Percentiles rank a stretch among this genome's conserved stretches.
These are phyloP conservation scores for Epinotia demarniana DNA, from an alignment of 2,888 invertebrate species.

Conservation along the genomic window DNA sequence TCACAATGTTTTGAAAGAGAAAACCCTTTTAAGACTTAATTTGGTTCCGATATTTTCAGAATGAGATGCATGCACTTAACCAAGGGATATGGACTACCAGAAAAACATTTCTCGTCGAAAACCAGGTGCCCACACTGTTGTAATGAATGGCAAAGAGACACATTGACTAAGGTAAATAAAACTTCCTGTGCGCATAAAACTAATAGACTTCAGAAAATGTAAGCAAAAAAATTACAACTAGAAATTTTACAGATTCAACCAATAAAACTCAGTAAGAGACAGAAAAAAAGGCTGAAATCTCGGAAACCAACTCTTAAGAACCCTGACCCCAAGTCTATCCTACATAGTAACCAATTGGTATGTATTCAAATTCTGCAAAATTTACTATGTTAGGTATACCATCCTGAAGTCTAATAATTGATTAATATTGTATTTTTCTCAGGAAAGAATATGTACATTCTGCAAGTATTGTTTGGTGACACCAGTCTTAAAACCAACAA, in stretches of 20 bases:
- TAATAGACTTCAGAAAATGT: neutral
- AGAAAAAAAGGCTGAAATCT: slow-evolving; percentile 59
- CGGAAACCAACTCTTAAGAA: slow-evolving; percentile 50
- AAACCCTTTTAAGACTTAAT: neutral
- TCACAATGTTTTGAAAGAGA: neutral
- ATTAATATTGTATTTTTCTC: slow-evolving; percentile 26
- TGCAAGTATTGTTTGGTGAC: slow-evolving; percentile 63
- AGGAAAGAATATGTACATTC: slow-evolving; percentile 71
- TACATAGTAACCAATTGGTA: slow-evolving; percentile 69
- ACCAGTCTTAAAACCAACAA: slow-evolving; percentile 58
- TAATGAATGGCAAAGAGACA: slow-evolving; percentile 65
- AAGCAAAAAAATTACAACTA: neutral
- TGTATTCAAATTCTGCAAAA: slow-evolving; percentile 49
- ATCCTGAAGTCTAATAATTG: neutral
- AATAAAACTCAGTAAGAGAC: slow-evolving; percentile 61
- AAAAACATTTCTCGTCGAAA: slow-evolving; percentile 67
- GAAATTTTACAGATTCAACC: slow-evolving; percentile 60
- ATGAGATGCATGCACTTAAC: slow-evolving; percentile 69
- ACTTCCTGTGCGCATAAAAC: neutral
- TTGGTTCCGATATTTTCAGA: slow-evolving; percentile 53
- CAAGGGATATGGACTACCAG: slow-evolving; percentile 66
- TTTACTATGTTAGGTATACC: neutral
- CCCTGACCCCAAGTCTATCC: slow-evolving; percentile 51
- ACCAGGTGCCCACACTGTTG: slow-evolving; percentile 70
- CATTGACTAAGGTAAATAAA: slow-evolving; percentile 60